These are phyloP conservation scores for Coccyzus lansbergi DNA, from an alignment of 2,797 vertebrate species.

Conservation along the genomic window DNA sequence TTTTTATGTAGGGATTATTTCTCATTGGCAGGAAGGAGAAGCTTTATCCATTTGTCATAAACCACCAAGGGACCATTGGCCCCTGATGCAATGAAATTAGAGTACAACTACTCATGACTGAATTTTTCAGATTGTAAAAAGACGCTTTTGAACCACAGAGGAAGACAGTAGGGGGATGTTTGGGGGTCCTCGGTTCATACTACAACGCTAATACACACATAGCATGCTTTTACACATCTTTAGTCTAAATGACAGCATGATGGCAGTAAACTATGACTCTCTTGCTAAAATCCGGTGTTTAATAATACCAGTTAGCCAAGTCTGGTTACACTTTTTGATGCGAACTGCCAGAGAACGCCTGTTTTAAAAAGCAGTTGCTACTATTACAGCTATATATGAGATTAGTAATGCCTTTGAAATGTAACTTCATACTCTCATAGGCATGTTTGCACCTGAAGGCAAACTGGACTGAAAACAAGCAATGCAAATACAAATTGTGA, in stretches of 20 bases:
- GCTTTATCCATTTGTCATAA: background rate
- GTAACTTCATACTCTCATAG: background rate
- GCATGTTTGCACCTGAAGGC: background rate
- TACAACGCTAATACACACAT: background rate
- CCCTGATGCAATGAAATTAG: constrained; percentile 21
- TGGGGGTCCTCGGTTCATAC: background rate
- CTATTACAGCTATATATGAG: background rate
- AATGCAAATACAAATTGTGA: background rate
- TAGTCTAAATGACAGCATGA: background rate
- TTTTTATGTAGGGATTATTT: background rate
- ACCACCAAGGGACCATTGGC: background rate
- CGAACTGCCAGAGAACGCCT: background rate
- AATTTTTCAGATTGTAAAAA: constrained; percentile 23
- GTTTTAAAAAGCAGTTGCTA: background rate
- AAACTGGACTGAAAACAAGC: background rate
- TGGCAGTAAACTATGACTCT: background rate
- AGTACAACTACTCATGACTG: background rate
- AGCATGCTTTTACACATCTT: background rate
- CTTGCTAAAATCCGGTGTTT: background rate
- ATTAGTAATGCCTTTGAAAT: background rate
- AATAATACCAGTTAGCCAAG: background rate
- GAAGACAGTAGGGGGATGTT: no score
- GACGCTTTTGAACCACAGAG: constrained; percentile 23
- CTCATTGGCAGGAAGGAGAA: background rate
- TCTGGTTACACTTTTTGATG: background rate